A percentile compares a stretch with the other conserved stretches of the same genome.
Evolutionary conservation across 2,797 vertebrate genomes (phyloP).

Genomic region (Bradypodion pumilum): DNA sequence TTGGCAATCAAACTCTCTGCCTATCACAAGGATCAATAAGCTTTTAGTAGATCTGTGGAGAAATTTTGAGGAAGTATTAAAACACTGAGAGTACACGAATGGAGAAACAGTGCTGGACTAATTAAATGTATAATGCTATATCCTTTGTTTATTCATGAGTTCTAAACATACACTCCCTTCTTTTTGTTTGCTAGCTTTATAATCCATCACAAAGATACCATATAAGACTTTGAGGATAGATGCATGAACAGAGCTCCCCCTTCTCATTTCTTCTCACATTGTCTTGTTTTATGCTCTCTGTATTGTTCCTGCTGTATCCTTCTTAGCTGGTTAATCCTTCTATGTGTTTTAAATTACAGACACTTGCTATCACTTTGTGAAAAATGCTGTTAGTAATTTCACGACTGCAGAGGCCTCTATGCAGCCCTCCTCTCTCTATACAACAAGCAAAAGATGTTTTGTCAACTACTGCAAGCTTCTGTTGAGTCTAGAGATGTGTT

Average conservation of each 20-base stretch:
- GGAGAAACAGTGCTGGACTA: background rate
- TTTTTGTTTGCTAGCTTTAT: background rate
- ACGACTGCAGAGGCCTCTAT: background rate
- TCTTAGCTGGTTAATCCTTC: background rate
- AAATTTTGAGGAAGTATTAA: slow-evolving; percentile 19
- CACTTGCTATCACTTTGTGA: background rate
- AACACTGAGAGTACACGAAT: slow-evolving; percentile 8
- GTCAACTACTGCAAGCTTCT: no score
- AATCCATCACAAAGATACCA: background rate
- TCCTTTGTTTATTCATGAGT: background rate
- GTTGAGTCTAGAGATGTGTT: no score
- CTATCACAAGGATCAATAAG: slow-evolving; percentile 19
- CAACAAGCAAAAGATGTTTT: no score
- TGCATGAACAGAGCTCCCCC: background rate
- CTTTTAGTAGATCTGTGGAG: slow-evolving; percentile 16
- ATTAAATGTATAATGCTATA: background rate
- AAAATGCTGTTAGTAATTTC: background rate
- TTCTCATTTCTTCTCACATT: background rate
- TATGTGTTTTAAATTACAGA: background rate
- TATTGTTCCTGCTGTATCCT: background rate
- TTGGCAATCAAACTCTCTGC: slow-evolving; percentile 15
- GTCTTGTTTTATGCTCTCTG: background rate
- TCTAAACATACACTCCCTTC: background rate
- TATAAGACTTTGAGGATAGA: background rate
- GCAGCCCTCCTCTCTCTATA: background rate